Base-by-base conservation (phyloP, 2,888 invertebrate species). In the Aplocera efformata region DNA sequence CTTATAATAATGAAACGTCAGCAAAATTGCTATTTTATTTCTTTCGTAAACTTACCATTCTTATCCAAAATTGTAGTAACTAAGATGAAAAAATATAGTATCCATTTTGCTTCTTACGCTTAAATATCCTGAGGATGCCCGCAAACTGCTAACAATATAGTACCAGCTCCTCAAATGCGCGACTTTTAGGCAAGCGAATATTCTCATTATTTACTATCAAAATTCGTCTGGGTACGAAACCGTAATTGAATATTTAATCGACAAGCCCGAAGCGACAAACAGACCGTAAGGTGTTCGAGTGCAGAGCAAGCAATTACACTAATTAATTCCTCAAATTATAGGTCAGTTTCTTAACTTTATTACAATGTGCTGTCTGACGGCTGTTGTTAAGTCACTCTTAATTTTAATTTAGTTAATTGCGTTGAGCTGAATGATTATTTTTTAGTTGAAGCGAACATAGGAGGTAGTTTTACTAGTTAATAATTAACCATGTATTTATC, bases 371-470 rank as follows among this genome's bases (percentile, higher is more conserved):
- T 26, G n/a, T n/a, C 27, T 23, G n/a, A 20, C 22, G 22, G 30
- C 27, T 30, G 21, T 13, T 24, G 29, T 25, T 9, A 8, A 40
- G 29, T 32, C 25, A 25, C 33, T 35, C 33, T 31, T 43, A 40
- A 47, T 56, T 55, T 53, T 46, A 41, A 55, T 55, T 53, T 47
- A 47, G 47, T 50, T 53, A 31, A 45, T 31, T 30, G 35, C 31
- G 53, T 53, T 53, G 50, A 22, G n/a, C 13, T 2, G 2, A 2
- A 3, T 5, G 3, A 3, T 17, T 17, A 17, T 17, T 17, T 5
- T 2, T 3, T 17, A 17, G n/a, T n/a, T n/a, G n/a, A n/a, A n/a
- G n/a, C n/a, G n/a, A n/a, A n/a, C n/a, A n/a, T n/a, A n/a, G n/a
- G n/a, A n/a, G n/a, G n/a, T n/a, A n/a, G n/a, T n/a, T n/a, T n/a